These are phyloP conservation scores for Anolis carolinensis DNA, from an alignment of 2,113 vertebrate species.

Conservation along the genomic window DNA sequence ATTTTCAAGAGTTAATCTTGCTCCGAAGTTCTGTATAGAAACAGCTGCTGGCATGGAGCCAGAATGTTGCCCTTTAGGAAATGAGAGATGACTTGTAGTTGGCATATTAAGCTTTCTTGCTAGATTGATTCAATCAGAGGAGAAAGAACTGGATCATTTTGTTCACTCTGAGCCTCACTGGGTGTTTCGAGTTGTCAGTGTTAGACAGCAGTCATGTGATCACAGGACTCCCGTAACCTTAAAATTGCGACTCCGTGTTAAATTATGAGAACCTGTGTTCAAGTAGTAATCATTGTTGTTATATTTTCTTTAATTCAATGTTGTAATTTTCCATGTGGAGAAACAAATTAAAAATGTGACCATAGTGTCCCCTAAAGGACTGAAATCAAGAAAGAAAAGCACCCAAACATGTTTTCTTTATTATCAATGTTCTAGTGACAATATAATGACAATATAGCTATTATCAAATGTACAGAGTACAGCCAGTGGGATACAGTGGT, in stretches of 20 bases:
- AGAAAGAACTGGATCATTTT: background rate
- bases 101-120: background rate
- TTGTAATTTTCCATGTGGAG: background rate
- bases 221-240: background rate
- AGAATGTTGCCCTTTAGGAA: slow-evolving; percentile 27
- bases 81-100: slow-evolving; percentile 1
- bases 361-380: background rate
- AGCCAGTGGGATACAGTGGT: no score
- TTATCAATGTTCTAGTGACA: background rate
- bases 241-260: background rate
- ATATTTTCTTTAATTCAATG: background rate
- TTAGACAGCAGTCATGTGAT: background rate
- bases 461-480: no score
- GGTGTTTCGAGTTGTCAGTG: background rate
- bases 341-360: slow-evolving; percentile 8
- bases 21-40: slow-evolving; percentile 4
- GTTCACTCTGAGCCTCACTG: background rate
- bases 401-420: background rate
- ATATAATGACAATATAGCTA: no score
- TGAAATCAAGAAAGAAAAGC: background rate
- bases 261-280: background rate
- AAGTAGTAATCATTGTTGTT: background rate
- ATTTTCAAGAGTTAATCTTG: slow-evolving; percentile 4
- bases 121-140: slow-evolving; percentile 13
- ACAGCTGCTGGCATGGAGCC: background rate